These are phyloP conservation scores for Thaumatotibia leucotreta DNA, from an alignment of 1,140 invertebrate genomes.

Conservation along the genomic window DNA sequence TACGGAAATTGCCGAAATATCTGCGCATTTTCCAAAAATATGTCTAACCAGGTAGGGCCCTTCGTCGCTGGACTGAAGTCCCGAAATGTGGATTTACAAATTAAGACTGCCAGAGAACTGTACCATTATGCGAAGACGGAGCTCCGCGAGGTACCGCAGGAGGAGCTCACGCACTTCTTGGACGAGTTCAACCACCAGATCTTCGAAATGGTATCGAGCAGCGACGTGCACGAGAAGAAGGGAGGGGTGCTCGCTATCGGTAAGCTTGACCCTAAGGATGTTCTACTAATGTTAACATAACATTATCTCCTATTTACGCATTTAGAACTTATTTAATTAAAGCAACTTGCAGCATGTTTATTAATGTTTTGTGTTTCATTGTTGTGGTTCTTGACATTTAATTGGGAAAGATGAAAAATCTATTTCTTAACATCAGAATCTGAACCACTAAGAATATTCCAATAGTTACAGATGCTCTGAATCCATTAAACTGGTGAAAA, in stretches of 20 bases:
- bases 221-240: conserved; percentile 96
- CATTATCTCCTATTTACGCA: neutral
- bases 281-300: neutral
- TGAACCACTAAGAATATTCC: neutral
- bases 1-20: conserved; percentile 8
- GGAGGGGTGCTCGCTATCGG: conserved; percentile 96
- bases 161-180: conserved; percentile 93
- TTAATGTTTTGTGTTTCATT: neutral
- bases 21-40: conserved; percentile 24
- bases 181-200: conserved; percentile 98
- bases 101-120: conserved; percentile 91
- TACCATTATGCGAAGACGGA: conserved; percentile 95
- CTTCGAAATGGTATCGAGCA: conserved; percentile 95
- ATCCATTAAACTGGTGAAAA: too few relatives aligned
- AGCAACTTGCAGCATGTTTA: too few relatives aligned
- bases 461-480: neutral
- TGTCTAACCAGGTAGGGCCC: conserved; percentile 80
- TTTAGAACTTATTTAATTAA: neutral
- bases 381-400: too few relatives aligned
- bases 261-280: conserved; percentile 57
- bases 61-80: conserved; percentile 94
- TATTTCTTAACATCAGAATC: too few relatives aligned
- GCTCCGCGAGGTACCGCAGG: conserved; percentile 92
- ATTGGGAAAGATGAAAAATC: too few relatives aligned
- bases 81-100: conserved; percentile 88